Conservation (phyloP, 2,113 vertebrate genomes). For the Cichladusa arquata region DNA sequence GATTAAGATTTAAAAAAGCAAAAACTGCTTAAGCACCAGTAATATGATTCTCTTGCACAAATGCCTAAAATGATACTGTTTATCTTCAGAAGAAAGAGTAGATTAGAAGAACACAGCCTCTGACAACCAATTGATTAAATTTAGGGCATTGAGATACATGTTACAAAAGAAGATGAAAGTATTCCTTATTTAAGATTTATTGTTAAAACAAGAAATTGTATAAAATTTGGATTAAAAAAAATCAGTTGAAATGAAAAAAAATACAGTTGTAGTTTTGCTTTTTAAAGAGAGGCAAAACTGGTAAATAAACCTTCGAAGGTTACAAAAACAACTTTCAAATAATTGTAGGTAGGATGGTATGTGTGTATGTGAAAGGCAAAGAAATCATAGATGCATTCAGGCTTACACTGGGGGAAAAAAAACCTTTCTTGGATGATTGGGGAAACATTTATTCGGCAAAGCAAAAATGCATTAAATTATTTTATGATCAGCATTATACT, state of each 20-base stretch:
- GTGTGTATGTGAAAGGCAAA: neutral
- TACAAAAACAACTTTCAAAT: conserved; percentile 10
- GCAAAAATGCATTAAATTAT: conserved; percentile 40
- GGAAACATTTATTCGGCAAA: conserved; percentile 44
- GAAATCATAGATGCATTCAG: neutral
- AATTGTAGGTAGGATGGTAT: conserved; percentile 20
- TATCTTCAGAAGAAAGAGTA: conserved; percentile 81
- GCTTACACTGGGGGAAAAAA: neutral
- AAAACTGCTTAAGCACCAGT: conserved; percentile 87
- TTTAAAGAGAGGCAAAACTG: neutral
- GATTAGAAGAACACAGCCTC: conserved; percentile 78
- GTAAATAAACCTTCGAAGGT: conserved; percentile 39
- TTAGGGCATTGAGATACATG: conserved; percentile 71
- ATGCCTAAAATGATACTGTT: conserved; percentile 84
- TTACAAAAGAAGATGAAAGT: conserved; percentile 76
- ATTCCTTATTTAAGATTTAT: conserved; percentile 69
- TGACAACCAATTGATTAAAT: conserved; percentile 83
- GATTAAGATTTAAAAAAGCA: conserved; percentile 84
- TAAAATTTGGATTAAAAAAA: conserved; percentile 66
- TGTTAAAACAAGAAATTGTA: conserved; percentile 63
- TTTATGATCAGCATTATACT: neutral
- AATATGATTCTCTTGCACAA: conserved; percentile 84
- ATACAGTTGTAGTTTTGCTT: neutral
- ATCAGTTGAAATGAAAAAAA: conserved; percentile 21
- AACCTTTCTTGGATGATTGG: neutral